A percentile compares a stretch with the other conserved stretches of the same genome.
Conservation (phyloP, 1,140 invertebrate genomes). For the Parapsyche elsis region DNA sequence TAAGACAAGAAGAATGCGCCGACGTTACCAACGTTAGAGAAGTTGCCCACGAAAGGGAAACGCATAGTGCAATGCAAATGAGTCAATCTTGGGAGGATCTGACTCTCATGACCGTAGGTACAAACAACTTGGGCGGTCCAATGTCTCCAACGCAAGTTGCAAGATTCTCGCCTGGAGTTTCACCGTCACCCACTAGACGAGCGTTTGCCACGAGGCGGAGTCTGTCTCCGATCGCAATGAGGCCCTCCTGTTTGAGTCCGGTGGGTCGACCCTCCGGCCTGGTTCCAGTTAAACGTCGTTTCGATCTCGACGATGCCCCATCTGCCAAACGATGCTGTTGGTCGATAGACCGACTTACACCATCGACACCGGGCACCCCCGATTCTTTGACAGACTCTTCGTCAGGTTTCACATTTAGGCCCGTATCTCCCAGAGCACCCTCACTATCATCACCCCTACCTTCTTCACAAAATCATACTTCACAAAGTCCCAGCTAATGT, state of each 20-base stretch:
- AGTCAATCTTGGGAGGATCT: conserved; percentile 92
- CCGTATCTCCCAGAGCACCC: conserved; percentile 51
- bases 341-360: conserved; percentile 59
- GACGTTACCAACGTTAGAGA: conserved; percentile 83
- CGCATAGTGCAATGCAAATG: conserved; percentile 89
- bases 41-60: conserved; percentile 88
- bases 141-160: conserved; percentile 66
- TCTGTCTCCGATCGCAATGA: conserved; percentile 84
- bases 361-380: conserved; percentile 56
- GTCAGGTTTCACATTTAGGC: conserved; percentile 56
- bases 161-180: conserved; percentile 70
- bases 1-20: conserved; percentile 88
- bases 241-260: conserved; percentile 77
- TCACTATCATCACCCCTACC: conserved; percentile 46
- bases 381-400: conserved; percentile 42
- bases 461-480: conserved; percentile 44
- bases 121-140: conserved; percentile 52
- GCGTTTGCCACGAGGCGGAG: conserved; percentile 82
- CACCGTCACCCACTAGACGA: conserved; percentile 85
- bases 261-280: conserved; percentile 81
- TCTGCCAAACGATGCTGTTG: conserved; percentile 61
- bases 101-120: conserved; percentile 75
- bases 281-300: conserved; percentile 80
- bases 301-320: conserved; percentile 75
- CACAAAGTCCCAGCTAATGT: conserved; percentile 55